Evolutionary conservation across 2,113 vertebrate genomes (phyloP), one percentile per base, ranked within the genome.

Genomic region (Ammospiza caudacuta): DNA sequence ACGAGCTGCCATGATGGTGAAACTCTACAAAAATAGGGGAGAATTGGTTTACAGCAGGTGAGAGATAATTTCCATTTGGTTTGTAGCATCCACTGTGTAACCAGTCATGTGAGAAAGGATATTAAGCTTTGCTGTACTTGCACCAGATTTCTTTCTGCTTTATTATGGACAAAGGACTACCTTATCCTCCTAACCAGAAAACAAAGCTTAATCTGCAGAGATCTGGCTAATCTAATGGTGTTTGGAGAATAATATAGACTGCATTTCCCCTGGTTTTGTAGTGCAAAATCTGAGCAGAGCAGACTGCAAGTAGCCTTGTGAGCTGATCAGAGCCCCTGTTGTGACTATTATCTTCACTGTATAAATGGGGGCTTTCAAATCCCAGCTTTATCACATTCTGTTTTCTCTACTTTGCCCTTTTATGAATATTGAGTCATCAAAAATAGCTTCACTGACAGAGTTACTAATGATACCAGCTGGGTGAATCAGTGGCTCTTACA

Each of bases 341-440:
- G 92, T 89, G 90, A 85, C 92, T 85, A 84, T 93, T 93, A 83
- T 95, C 91, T 66, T 35, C 59, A 18, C 70, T 85, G 74, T 83
- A 96, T 96, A 96, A 96, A 96, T 92, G 94, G 92, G 91, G 67
- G 92, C 95, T 96, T 97, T 96, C 96, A 97, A 94, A 89, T 28
- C 89, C 66, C 89, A 85, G 92, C 91, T 94, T 97, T 97, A 90
- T 92, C 94, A 91, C 92, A 94, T 92, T 95, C 89, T 96, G 96
- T 96, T 97, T 96, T 97, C 81, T 95, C 94, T 96, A 70, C 87
- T 96, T 96, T 89, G 86, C 86, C 92, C 89, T 97, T 96, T 96
- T 92, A 93, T 91, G 96, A 96, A 96, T 96, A 96, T 88, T 96
- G 97, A 97, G 96, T 96, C 95, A 97, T 95, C 95, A 96, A 90